A percentile compares a stretch with the other conserved stretches of the same genome.
Evolutionary conservation across 2,113 vertebrate species (phyloP).

Genomic region (Lepidothrix coronata): DNA sequence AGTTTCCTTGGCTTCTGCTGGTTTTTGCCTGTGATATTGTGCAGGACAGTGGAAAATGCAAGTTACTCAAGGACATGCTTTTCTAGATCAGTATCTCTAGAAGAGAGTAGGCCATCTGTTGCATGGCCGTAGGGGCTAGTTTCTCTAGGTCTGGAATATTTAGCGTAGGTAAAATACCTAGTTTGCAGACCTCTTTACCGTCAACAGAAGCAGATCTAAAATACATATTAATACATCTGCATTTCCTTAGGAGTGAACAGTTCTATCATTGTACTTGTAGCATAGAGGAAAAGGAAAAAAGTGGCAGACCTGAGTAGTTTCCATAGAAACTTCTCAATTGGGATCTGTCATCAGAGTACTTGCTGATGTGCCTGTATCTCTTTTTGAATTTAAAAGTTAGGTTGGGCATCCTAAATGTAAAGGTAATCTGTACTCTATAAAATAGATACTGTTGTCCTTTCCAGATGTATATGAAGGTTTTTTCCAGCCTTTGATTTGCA

Average conservation of each 20-base stretch:
- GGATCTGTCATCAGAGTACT: neutral
- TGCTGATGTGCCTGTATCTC: neutral
- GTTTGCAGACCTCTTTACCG: neutral
- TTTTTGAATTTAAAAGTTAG: neutral
- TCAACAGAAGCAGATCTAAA: neutral
- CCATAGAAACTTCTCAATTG: rapidly evolving
- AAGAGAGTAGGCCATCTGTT: neutral
- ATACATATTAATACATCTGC: neutral
- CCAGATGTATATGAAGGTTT: neutral
- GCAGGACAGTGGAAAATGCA: neutral
- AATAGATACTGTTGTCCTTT: neutral
- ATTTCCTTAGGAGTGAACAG: neutral
- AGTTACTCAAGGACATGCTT: neutral
- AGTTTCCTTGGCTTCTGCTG: neutral
- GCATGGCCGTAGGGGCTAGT: neutral
- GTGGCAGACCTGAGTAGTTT: neutral
- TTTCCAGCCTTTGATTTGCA: neutral
- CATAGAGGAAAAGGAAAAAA: neutral
- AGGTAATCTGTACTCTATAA: neutral
- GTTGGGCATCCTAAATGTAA: neutral
- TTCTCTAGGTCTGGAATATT: neutral
- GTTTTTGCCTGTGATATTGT: neutral
- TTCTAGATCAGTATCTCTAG: neutral
- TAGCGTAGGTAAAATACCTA: neutral
- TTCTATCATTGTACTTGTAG: neutral